Conservation (phyloP, 2,888 invertebrate genomes). For the Steinernema carpocapsae region DNA sequence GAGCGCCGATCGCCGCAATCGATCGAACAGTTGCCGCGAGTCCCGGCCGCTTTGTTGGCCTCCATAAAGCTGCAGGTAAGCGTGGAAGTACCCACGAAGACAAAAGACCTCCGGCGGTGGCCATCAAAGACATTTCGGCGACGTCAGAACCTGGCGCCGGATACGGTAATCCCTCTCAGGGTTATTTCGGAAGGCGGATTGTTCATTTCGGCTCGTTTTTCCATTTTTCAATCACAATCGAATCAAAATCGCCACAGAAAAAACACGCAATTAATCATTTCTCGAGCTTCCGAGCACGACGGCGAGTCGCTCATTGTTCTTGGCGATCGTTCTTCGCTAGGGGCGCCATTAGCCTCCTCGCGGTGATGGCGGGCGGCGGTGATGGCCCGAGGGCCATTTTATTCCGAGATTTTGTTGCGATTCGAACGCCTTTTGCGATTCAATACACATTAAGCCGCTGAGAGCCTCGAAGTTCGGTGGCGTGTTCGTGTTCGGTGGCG, state of each 20-base stretch:
- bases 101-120: not conserved
- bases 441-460: no score
- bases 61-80: not conserved
- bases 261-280: slow-evolving; percentile 31
- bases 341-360: slow-evolving; percentile 3
- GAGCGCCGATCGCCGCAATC: slow-evolving; percentile 17
- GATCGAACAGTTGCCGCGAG: slow-evolving; percentile 23
- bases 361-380: not conserved
- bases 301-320: slow-evolving; percentile 3
- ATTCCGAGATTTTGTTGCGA: slow-evolving; percentile 7
- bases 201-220: not conserved
- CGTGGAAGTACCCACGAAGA: not conserved
- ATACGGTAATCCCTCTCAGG: not conserved
- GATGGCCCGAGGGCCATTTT: slow-evolving; percentile 4
- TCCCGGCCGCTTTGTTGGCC: slow-evolving; percentile 19
- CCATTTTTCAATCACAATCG: slow-evolving; percentile 17
- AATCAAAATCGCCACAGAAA: slow-evolving; percentile 20
- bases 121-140: not conserved
- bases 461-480: not conserved
- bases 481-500: not conserved
- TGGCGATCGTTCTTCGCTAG: not conserved
- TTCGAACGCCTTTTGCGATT: not conserved
- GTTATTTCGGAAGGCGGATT: not conserved
- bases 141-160: not conserved
- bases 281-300: slow-evolving; percentile 2